Conservation (phyloP, 2,888 invertebrate genomes). For the Macrosoma leucophasiata region DNA sequence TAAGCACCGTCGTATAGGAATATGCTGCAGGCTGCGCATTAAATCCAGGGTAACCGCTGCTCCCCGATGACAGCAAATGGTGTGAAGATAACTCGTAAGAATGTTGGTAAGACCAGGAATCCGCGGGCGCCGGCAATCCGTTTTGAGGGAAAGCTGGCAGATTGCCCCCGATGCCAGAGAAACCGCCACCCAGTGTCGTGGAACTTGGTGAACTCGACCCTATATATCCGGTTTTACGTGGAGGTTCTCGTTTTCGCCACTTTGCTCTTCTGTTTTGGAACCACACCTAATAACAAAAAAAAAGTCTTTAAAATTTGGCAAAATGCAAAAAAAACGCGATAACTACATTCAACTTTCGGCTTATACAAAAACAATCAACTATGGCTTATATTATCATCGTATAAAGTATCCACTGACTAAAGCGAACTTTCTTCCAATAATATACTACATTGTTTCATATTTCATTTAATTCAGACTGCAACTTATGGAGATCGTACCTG, state of each 20-base stretch:
- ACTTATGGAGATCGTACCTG: slow-evolving; percentile 41
- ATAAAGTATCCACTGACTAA: too few relatives aligned
- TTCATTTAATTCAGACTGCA: too few relatives aligned
- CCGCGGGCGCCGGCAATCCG: slow-evolving; percentile 80
- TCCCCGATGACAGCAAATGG: slow-evolving; percentile 83
- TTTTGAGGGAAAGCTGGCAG: slow-evolving; percentile 75
- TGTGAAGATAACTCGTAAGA: slow-evolving; percentile 86
- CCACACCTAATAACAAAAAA: slow-evolving; percentile 77
- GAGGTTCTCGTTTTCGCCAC: slow-evolving; percentile 96
- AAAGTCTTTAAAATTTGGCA: slow-evolving; percentile 1
- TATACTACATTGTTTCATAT: too few relatives aligned
- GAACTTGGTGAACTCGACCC: slow-evolving; percentile 82
- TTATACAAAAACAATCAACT: neutral
- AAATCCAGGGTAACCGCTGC: slow-evolving; percentile 79
- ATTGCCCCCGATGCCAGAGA: slow-evolving; percentile 66
- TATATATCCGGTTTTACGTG: slow-evolving; percentile 89
- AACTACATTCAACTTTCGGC: neutral
- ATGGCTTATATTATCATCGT: too few relatives aligned
- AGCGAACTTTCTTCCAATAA: too few relatives aligned
- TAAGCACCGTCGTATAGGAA: slow-evolving; percentile 80
- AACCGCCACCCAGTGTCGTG: slow-evolving; percentile 79
- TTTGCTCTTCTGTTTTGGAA: slow-evolving; percentile 94
- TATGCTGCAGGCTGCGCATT: slow-evolving; percentile 76
- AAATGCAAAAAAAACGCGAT: neutral
- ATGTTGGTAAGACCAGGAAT: slow-evolving; percentile 87